Evolutionary conservation across 2,113 vertebrate species (phyloP), one percentile per base, ranked within the genome.

Genomic region (Eptesicus fuscus): DNA sequence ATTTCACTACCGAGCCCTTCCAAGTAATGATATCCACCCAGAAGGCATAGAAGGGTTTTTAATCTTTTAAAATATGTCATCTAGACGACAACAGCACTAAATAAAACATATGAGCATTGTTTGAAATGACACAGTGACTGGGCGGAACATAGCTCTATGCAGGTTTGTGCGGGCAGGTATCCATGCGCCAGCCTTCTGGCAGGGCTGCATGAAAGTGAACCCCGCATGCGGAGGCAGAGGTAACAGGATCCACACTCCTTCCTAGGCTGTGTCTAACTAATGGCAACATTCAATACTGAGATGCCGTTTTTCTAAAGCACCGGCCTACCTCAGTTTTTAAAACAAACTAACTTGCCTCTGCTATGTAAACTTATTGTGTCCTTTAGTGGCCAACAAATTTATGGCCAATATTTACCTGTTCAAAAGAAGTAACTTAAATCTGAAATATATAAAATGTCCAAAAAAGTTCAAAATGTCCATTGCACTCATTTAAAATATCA

Each of bases 31-130:
- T 25, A 69, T 63, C 80, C 56, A 84, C n/a, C 28, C 35, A 73
- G 76, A 49, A 88, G 78, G 25, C 80, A 91, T 0, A 70, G 25
- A 18, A 20, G 32, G 18, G 4, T 67, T 87, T 88, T 85, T 63
- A 92, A 67, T 88, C 77, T 88, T 94, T 69, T 70, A 82, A 73
- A 92, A 83, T 71, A 89, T 42, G 71, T 67, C 87, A 78, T 42
- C 79, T 44, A 91, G 83, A 96, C 5, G 40, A 91, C 47, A 96
- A 65, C 22, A 25, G 32, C 32, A 63, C 93, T 95, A 84, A 95
- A 96, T 85, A 95, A 96, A 95, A 92, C 67, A 95, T 84, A 40
- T 0, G 20, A 84, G 83, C 87, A 56, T 49, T 95, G 91, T 95
- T 83, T 59, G 70, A 96, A 89, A 94, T 59, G 92, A 61, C 79